These are phyloP conservation scores for Gadopsis marmoratus DNA, from an alignment of 2,797 vertebrate genomes.

Conservation along the genomic window DNA sequence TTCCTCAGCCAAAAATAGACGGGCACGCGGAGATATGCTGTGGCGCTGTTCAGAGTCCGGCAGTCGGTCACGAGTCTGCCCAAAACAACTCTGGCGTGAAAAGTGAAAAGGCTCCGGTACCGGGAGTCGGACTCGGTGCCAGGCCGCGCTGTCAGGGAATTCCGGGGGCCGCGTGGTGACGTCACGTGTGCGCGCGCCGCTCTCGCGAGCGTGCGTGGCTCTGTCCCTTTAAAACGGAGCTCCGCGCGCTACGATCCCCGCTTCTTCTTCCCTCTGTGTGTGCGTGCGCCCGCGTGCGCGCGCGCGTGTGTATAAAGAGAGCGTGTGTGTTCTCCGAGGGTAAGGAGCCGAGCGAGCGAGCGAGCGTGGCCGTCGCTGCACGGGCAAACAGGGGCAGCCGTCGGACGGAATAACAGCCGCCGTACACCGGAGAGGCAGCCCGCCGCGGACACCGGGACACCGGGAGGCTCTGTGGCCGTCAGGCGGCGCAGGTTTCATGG, in stretches of 20 bases:
- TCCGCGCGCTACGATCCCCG: slow-evolving; percentile 74
- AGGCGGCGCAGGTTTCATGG: slow-evolving; percentile 28
- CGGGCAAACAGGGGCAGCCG: slow-evolving; percentile 15
- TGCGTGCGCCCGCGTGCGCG: no score
- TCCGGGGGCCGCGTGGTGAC: slow-evolving; percentile 81
- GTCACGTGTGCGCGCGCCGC: slow-evolving; percentile 69
- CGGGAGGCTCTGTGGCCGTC: neutral
- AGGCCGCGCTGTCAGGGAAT: slow-evolving; percentile 85
- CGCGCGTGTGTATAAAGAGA: no score
- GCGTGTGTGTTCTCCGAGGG: no score
- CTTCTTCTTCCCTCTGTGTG: no score
- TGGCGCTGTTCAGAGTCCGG: slow-evolving; percentile 34
- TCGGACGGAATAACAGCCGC: slow-evolving; percentile 29
- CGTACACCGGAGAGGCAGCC: neutral
- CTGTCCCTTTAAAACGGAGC: slow-evolving; percentile 85
- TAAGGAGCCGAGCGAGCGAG: neutral
- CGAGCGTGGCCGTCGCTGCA: slow-evolving; percentile 12
- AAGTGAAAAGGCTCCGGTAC: slow-evolving; percentile 41
- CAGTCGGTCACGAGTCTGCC: slow-evolving; percentile 68
- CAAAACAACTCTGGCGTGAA: slow-evolving; percentile 9
- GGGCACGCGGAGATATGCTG: slow-evolving; percentile 55
- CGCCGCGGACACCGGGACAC: neutral
- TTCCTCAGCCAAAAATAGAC: slow-evolving; percentile 70
- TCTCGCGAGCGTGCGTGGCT: slow-evolving; percentile 43
- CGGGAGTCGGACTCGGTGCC: slow-evolving; percentile 50